These are phyloP conservation scores for Syrmaticus mikado DNA, from an alignment of 2,113 vertebrate genomes.

Conservation along the genomic window DNA sequence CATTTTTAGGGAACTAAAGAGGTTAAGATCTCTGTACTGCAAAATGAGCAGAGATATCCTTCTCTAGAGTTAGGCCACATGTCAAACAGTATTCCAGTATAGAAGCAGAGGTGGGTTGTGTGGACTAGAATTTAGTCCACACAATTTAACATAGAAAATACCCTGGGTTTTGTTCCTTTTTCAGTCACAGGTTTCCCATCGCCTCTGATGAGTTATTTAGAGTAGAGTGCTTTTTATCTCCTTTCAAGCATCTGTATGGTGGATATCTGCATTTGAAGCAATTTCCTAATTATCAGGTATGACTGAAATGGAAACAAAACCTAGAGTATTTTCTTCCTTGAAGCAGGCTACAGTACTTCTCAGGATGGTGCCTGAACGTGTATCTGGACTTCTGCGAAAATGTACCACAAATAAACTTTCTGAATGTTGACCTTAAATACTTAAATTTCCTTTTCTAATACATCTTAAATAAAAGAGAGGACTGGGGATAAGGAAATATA, in stretches of 20 bases:
- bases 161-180: not conserved
- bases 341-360: not conserved
- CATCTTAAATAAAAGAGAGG: not conserved
- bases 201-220: not conserved
- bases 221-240: not conserved
- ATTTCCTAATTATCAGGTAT: too few species aligned
- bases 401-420: not conserved
- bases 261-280: not conserved
- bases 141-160: not conserved
- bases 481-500: not conserved
- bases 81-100: not conserved
- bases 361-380: not conserved
- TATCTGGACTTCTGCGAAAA: not conserved
- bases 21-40: not conserved
- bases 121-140: not conserved
- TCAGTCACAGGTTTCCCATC: not conserved
- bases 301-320: not conserved
- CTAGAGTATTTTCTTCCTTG: not conserved
- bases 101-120: rapidly evolving
- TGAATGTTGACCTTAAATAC: not conserved
- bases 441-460: not conserved
- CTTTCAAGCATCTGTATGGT: not conserved
- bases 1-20: not conserved
- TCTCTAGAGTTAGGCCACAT: not conserved
- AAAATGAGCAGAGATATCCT: not conserved